Evolutionary conservation across 2,888 invertebrate species (phyloP), one percentile per base, ranked within the genome.

Genomic region (Malachius bipustulatus): DNA sequence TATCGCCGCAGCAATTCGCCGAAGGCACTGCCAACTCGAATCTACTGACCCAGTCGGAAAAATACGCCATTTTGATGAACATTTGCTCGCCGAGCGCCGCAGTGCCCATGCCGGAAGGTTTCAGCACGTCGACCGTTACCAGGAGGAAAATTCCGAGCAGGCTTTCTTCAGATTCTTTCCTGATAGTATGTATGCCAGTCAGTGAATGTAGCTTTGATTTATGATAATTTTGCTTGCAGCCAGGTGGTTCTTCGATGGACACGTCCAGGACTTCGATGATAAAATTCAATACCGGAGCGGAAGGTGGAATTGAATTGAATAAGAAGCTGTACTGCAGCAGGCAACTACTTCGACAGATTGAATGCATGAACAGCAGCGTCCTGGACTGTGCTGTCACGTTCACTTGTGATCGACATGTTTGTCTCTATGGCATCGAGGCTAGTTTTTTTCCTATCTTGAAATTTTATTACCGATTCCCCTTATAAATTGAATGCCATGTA

Each of bases 1-100:
- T 88, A 45, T 75, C 76, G 0, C 81, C 85, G 0, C 77, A 82
- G 55, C 80, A 85, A 63, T 87, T 88, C 57, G 84, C 87, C 1
- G 81, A 82, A 50, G 82, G 83, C 0, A 83, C 85, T 1, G 84
- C 82, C 1, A 70, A 76, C 32, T 84, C 84, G 9, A 64, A 68
- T n/a, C 62, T 87, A 4, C 66, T 88, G 14, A 70, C 76, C 1
- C 77, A 83, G 57, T 70, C 81, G 2, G 87, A 88, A 55, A 77
- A 83, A 9, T 78, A 84, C 52, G 75, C 82, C 0, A 78, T 88
- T 37, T 65, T 88, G 2, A 83, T 87, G 74, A 84, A 85, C 57
- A 82, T 87, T 39, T 75, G 83, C 12, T 81, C 81, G 12, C 73
- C 75, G 13, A 71, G 67, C 32, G 64, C 70, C n/a, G 75, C 76